Conservation (phyloP, 2,797 vertebrate species). For the Chrysocyon brachyurus region DNA sequence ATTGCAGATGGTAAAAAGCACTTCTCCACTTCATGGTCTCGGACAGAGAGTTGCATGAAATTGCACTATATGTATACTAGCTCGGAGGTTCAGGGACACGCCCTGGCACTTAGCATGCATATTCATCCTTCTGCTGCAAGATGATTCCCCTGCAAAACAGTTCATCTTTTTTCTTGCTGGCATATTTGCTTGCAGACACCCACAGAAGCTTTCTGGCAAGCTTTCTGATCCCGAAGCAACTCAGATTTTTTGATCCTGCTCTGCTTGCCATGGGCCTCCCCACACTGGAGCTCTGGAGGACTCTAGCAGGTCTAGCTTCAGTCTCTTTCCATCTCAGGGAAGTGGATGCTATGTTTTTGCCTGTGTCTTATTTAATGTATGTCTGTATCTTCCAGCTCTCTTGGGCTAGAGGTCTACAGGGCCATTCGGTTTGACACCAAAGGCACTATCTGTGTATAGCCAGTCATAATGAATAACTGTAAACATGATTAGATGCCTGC, state of each 20-base stretch:
- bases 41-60: not conserved
- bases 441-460: conserved; percentile 62
- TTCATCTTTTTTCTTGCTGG: not conserved
- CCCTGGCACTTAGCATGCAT: not conserved
- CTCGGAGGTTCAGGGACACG: not conserved
- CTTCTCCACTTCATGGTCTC: not conserved
- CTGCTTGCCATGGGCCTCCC: not conserved
- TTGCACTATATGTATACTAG: not conserved
- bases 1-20: not conserved
- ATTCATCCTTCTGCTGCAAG: not conserved
- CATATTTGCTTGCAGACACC: not conserved
- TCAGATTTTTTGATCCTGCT: not conserved
- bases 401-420: conserved; percentile 36
- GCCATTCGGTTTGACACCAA: conserved; percentile 65
- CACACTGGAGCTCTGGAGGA: not conserved
- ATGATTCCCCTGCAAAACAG: not conserved
- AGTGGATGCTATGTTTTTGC: not conserved
- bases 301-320: not conserved
- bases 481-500: conserved; percentile 51
- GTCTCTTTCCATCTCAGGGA: conserved; percentile 30
- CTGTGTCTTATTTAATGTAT: conserved; percentile 41
- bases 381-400: conserved; percentile 49
- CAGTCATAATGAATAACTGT: conserved; percentile 71
- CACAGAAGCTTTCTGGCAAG: not conserved
- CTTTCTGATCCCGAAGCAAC: not conserved